Percentiles rank a stretch among this genome's conserved stretches.
phyloP scores from a whole-genome alignment of 2,888 invertebrate species.

The Pheosia gnoma region DNA sequence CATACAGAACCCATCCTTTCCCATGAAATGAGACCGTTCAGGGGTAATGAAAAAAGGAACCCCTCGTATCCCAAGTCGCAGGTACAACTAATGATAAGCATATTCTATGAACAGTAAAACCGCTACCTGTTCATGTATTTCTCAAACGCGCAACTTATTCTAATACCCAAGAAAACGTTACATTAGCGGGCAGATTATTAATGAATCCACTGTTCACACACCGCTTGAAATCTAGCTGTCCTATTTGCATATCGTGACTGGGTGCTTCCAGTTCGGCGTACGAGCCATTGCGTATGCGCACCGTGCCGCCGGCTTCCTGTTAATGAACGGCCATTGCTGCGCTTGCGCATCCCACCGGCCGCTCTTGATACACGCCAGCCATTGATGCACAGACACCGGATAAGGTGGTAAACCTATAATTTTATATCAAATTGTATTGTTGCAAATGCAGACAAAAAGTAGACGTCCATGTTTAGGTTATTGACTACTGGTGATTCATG shows the following conservation, averaged over 20 bases:
- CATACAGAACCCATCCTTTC: too few relatives aligned
- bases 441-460: slow-evolving; percentile 4
- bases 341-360: slow-evolving; percentile 29
- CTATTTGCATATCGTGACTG: slow-evolving; percentile 51
- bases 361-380: slow-evolving; percentile 24
- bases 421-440: slow-evolving; percentile 15
- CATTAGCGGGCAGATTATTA: slow-evolving; percentile 41
- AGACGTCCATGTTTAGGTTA: background rate
- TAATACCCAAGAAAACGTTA: slow-evolving; percentile 22
- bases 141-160: slow-evolving; percentile 6
- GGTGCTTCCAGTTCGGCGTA: slow-evolving; percentile 43
- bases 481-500: slow-evolving; percentile 8
- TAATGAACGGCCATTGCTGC: slow-evolving; percentile 62
- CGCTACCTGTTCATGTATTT: background rate
- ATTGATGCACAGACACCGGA: slow-evolving; percentile 37
- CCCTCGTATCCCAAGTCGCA: too few relatives aligned
- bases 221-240: slow-evolving; percentile 36
- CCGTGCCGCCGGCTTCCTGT: slow-evolving; percentile 69
- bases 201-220: slow-evolving; percentile 36
- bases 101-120: slow-evolving; percentile 2
- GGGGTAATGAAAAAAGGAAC: too few relatives aligned
- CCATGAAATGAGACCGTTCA: too few relatives aligned
- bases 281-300: slow-evolving; percentile 65
- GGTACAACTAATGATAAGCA: background rate
- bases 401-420: slow-evolving; percentile 26